Conservation (phyloP, 2,888 invertebrate genomes). For the Cantharis lateralis region DNA sequence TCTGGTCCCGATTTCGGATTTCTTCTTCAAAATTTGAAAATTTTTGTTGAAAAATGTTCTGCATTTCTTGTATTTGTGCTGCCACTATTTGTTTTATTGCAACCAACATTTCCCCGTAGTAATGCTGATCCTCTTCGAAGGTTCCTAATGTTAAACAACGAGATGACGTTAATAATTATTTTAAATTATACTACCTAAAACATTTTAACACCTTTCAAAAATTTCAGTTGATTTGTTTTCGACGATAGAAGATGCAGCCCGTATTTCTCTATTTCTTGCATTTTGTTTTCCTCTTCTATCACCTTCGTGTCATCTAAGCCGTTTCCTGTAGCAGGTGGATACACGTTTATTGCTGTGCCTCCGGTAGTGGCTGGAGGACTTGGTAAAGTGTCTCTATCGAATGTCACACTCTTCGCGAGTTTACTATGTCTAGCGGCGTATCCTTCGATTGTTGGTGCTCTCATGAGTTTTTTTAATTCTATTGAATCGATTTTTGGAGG, state of each 20-base stretch:
- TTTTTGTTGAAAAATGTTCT: slow-evolving; percentile 72
- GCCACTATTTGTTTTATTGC: slow-evolving; percentile 83
- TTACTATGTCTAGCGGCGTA: slow-evolving; percentile 88
- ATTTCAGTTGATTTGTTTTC: slow-evolving; percentile 64
- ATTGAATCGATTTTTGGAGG: slow-evolving; percentile 54
- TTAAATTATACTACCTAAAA: neutral
- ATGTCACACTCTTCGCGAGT: slow-evolving; percentile 86
- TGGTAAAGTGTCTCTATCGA: slow-evolving; percentile 81
- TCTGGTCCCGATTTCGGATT: slow-evolving; percentile 78
- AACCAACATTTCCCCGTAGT: slow-evolving; percentile 77
- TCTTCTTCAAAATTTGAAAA: slow-evolving; percentile 80
- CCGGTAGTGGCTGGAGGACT: slow-evolving; percentile 68
- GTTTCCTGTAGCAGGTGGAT: slow-evolving; percentile 51
- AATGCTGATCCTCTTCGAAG: slow-evolving; percentile 74
- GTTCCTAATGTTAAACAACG: slow-evolving; percentile 56
- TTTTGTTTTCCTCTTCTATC: slow-evolving; percentile 60
- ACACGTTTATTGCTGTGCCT: slow-evolving; percentile 37
- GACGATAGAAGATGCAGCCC: slow-evolving; percentile 62
- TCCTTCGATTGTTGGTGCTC: slow-evolving; percentile 85
- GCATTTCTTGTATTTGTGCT: slow-evolving; percentile 71
- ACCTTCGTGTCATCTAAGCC: slow-evolving; percentile 45
- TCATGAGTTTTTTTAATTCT: slow-evolving; percentile 72
- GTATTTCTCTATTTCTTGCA: slow-evolving; percentile 62
- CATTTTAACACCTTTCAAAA: slow-evolving; percentile 58
- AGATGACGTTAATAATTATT: neutral